Percentiles rank a stretch among this genome's conserved stretches.
These are phyloP conservation scores for Prolemur simus DNA, from an alignment of 2,113 vertebrate species.

Conservation along the genomic window DNA sequence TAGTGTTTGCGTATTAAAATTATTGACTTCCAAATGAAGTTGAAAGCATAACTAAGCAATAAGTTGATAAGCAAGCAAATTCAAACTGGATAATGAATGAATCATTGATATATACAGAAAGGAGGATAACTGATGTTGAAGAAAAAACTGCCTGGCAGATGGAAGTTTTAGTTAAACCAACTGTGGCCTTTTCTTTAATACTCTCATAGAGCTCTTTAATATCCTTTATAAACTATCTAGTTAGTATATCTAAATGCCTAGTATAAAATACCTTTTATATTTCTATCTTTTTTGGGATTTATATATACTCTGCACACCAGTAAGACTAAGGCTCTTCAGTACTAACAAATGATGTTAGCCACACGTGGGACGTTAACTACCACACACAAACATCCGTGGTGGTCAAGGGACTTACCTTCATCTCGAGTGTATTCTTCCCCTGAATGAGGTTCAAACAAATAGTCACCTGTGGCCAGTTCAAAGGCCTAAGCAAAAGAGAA, in stretches of 20 bases:
- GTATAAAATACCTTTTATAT: background rate
- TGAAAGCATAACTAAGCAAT: background rate
- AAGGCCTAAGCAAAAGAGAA: conserved; percentile 88
- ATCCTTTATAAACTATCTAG: background rate
- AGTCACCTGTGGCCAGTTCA: conserved; percentile 97
- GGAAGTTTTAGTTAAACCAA: conserved; percentile 5
- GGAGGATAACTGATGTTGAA: background rate
- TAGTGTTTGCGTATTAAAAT: background rate
- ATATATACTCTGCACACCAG: background rate
- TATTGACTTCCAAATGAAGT: background rate
- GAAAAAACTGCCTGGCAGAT: background rate
- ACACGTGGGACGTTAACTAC: background rate
- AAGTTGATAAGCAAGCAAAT: background rate
- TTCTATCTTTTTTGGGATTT: background rate
- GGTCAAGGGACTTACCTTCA: conserved; percentile 88
- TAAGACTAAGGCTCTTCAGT: background rate
- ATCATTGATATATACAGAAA: background rate
- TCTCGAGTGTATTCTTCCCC: conserved; percentile 97
- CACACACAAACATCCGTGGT: background rate
- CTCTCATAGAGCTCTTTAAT: background rate
- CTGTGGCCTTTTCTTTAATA: background rate
- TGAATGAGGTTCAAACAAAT: conserved; percentile 97
- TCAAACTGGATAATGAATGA: background rate
- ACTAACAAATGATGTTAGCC: background rate
- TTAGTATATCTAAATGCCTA: background rate